These are phyloP conservation scores for Picathartes gymnocephalus DNA, from an alignment of 2,113 vertebrate species.

Conservation along the genomic window DNA sequence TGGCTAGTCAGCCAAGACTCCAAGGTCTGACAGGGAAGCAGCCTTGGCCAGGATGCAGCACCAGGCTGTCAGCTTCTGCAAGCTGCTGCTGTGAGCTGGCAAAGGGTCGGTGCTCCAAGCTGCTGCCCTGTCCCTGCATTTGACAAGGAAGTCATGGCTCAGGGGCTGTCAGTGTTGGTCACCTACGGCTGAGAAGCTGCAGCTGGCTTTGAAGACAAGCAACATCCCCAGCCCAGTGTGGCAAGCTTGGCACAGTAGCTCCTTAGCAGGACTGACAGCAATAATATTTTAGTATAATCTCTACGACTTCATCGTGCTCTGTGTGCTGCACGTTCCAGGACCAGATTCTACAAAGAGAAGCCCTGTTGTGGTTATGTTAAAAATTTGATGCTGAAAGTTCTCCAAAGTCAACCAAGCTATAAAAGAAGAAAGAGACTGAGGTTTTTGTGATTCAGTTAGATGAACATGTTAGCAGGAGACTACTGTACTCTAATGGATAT, in stretches of 20 bases:
- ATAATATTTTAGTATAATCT: not conserved
- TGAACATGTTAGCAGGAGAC: slow-evolving; percentile 2
- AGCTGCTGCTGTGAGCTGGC: not conserved
- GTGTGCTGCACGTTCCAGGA: not conserved
- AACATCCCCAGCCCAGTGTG: not conserved
- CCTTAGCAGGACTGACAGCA: not conserved
- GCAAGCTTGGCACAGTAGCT: not conserved
- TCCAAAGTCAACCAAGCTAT: slow-evolving; percentile 36
- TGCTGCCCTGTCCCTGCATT: not conserved
- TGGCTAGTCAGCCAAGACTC: not conserved
- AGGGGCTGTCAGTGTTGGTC: not conserved
- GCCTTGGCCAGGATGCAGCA: not conserved
- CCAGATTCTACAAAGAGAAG: not conserved
- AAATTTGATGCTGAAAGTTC: slow-evolving; percentile 9
- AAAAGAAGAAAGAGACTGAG: slow-evolving; percentile 33
- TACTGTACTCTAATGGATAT: slow-evolving; percentile 2
- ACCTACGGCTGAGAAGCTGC: not conserved
- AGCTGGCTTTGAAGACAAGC: not conserved
- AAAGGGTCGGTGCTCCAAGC: not conserved
- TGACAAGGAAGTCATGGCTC: not conserved
- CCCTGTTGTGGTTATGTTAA: not conserved
- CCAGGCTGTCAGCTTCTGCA: not conserved
- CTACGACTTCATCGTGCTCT: not conserved
- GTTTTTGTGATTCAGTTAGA: slow-evolving; percentile 2
- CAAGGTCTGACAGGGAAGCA: not conserved